Base-by-base conservation (phyloP, 2,113 vertebrate species). In the Cyanoderma ruficeps region DNA sequence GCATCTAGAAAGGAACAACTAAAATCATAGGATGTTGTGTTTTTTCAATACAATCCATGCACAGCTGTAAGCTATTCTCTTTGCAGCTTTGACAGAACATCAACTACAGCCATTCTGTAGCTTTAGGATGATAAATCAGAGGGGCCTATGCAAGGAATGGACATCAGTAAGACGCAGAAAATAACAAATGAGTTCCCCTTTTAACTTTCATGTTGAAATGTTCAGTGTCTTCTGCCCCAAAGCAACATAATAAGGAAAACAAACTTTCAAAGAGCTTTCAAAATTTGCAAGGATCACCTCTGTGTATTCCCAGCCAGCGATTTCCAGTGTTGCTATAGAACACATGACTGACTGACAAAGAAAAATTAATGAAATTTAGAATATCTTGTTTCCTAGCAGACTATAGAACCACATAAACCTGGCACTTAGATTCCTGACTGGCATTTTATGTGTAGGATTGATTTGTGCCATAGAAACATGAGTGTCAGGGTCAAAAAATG, bases 61-160 rank as follows among this genome's bases (percentile, higher is more conserved):
- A 78, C 89, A 97, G 87, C 83, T 95, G 94, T 87, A 95, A 97
- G 86, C 60, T 91, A 95, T 94, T 96, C 87, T 55, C 64, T 71
- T 78, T 67, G 60, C 37, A 91, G 25, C 72, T 92, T 87, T 78
- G 77, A 94, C 83, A 95, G 86, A 92, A 81, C 91, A 95, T 92
- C 93, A 89, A 41, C 91, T 89, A 78, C 87, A 92, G 52, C 49
- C 77, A 64, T 75, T 94, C 80, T 76, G 44, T 68, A 94, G 41
- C 44, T 68, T 56, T 87, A 87, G 80, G 80, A 84, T 78, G 83
- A 97, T 95, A 93, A 96, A 97, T 95, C 95, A 94, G 80, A 84
- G 64, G 17, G 89, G 56, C 20, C 77, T 89, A 9, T 82, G 70
- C 75, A 94, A 87, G 28, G 69, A 87, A 83, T 19, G 56, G 76